Conservation (phyloP, 2,888 invertebrate species). For the Plebejus anna region DNA sequence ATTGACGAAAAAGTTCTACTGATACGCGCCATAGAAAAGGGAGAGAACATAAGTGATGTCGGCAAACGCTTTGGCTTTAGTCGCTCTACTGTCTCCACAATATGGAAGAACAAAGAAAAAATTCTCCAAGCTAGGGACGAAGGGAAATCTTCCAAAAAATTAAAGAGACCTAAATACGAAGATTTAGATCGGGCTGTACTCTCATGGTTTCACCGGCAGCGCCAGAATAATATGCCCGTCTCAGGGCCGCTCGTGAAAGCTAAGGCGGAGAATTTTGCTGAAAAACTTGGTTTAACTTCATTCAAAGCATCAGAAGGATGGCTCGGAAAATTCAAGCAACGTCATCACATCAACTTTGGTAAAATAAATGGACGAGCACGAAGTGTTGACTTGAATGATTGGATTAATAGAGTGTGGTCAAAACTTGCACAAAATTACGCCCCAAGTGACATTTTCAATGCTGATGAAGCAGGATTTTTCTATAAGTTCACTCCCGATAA, state of each 20-base stretch:
- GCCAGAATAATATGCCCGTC: slow-evolving; percentile 39
- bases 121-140: slow-evolving; percentile 41
- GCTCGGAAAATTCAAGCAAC: slow-evolving; percentile 44
- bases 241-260: neutral
- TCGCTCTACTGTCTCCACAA: slow-evolving; percentile 42
- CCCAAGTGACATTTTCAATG: neutral
- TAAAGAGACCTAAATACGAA: slow-evolving; percentile 42
- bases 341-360: slow-evolving; percentile 35
- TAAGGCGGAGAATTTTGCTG: neutral
- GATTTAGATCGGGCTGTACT: slow-evolving; percentile 40
- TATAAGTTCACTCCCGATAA: neutral
- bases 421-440: neutral
- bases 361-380: neutral
- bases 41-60: slow-evolving; percentile 38
- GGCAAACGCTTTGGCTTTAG: slow-evolving; percentile 41
- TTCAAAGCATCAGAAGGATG: slow-evolving; percentile 45
- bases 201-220: slow-evolving; percentile 42
- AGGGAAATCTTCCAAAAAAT: slow-evolving; percentile 43
- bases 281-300: slow-evolving; percentile 32
- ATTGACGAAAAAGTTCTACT: slow-evolving; percentile 32
- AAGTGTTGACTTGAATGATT: neutral
- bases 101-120: slow-evolving; percentile 44
- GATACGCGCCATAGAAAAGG: slow-evolving; percentile 38
- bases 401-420: neutral
- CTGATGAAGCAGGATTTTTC: neutral